Evolutionary conservation across 2,888 invertebrate species (phyloP).

Genomic region (Macrophya alboannulata): DNA sequence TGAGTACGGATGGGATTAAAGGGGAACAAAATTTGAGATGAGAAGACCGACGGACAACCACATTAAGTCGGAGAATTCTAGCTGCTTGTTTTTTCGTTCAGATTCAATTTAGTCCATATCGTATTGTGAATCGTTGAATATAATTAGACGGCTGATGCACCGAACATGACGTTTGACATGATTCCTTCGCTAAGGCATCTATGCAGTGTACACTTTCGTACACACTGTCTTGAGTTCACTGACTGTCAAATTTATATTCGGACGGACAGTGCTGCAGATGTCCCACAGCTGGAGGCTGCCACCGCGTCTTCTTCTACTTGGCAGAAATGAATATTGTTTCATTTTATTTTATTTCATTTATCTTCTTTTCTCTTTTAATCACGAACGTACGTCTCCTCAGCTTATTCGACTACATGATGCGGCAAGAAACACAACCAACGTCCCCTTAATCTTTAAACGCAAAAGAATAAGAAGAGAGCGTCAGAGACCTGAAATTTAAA

Average conservation of each 20-base stretch:
- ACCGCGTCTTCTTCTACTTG: conserved; percentile 38
- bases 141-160: conserved; percentile 71
- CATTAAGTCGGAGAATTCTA: conserved; percentile 71
- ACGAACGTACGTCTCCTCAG: conserved; percentile 5
- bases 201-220: conserved; percentile 24
- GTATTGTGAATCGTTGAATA: conserved; percentile 73
- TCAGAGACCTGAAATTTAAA: background rate
- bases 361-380: background rate
- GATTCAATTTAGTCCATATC: conserved; percentile 75
- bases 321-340: conserved; percentile 16
- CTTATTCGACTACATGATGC: background rate
- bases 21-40: background rate
- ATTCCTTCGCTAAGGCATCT: conserved; percentile 58
- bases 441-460: background rate
- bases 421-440: background rate
- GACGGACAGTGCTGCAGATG: conserved; percentile 35
- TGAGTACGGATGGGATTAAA: background rate
- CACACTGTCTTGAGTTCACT: conserved; percentile 41
- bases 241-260: conserved; percentile 49
- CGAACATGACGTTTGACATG: conserved; percentile 71
- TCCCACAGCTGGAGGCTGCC: conserved; percentile 49
- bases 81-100: conserved; percentile 70
- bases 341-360: background rate
- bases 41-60: conserved; percentile 72
- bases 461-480: background rate